Conservation (phyloP, 2,113 vertebrate genomes). For the Gallinago jamesoni region DNA sequence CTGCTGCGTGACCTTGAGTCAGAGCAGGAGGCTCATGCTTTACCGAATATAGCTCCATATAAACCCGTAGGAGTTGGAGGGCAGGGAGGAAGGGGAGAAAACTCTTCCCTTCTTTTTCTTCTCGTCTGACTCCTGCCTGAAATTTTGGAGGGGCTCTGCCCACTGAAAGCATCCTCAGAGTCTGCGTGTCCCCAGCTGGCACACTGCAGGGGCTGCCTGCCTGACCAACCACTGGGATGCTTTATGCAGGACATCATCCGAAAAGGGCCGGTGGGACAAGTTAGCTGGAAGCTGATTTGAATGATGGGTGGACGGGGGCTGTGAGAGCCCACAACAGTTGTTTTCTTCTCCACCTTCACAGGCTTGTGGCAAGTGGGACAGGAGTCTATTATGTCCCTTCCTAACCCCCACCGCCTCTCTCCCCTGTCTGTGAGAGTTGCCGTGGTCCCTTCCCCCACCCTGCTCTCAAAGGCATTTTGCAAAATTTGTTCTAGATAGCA, state of each 20-base stretch:
- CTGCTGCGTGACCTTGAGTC: neutral
- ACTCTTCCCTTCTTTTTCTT: neutral
- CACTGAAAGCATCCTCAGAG: neutral
- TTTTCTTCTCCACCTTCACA: neutral
- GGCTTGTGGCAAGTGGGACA: neutral
- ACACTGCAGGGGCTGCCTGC: neutral
- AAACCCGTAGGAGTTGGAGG: neutral
- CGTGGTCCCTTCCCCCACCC: constrained; percentile 39
- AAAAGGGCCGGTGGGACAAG: neutral
- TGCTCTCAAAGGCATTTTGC: constrained; percentile 49
- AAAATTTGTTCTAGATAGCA: constrained; percentile 72
- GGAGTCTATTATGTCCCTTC: neutral
- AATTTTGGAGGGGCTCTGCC: neutral
- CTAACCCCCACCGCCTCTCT: neutral
- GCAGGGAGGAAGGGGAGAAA: neutral
- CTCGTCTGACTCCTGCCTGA: neutral
- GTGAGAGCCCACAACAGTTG: neutral
- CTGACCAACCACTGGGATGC: neutral
- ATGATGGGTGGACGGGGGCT: neutral
- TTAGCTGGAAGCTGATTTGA: neutral
- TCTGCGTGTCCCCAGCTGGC: neutral
- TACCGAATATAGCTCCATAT: neutral
- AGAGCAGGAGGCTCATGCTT: neutral
- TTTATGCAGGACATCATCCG: neutral
- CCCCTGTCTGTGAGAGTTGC: neutral